A percentile compares a stretch with the other conserved stretches of the same genome.
Evolutionary conservation across 2,797 vertebrate species (phyloP).

Genomic region (Phalloptychus januarius): DNA sequence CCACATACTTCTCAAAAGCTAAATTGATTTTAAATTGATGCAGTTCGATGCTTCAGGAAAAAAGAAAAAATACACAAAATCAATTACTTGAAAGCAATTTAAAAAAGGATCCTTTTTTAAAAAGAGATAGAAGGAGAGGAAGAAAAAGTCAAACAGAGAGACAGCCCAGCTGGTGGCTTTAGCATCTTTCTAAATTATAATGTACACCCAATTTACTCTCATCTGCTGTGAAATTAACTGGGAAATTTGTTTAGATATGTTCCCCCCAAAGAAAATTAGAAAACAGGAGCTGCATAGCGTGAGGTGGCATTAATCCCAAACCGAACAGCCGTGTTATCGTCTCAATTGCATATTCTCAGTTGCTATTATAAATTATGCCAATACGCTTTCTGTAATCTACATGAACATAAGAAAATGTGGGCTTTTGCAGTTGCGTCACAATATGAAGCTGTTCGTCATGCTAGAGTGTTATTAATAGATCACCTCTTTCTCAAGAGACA

Average conservation of each 20-base stretch:
- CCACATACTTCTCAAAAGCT: slow-evolving; percentile 15
- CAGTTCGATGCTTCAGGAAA: slow-evolving; percentile 14
- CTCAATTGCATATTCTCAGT: slow-evolving; percentile 18
- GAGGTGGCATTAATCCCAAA: slow-evolving; percentile 41
- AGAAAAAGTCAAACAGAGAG: slow-evolving; percentile 19
- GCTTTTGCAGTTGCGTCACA: slow-evolving; percentile 2
- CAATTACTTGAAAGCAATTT: slow-evolving; percentile 36
- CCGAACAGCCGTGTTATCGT: slow-evolving; percentile 33
- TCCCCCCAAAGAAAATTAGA: slow-evolving; percentile 46
- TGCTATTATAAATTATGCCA: slow-evolving; percentile 9
- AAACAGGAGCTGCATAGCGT: slow-evolving; percentile 27
- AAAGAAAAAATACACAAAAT: slow-evolving; percentile 26
- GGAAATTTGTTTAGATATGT: slow-evolving; percentile 74
- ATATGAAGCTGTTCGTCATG: slow-evolving; percentile 2
- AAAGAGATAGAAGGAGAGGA: slow-evolving; percentile 1
- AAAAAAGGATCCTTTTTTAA: slow-evolving; percentile 18
- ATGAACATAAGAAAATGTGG: neutral
- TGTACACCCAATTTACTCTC: slow-evolving; percentile 79
- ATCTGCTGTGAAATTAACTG: slow-evolving; percentile 79
- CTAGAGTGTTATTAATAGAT: neutral
- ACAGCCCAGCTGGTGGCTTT: slow-evolving; percentile 61
- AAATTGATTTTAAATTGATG: slow-evolving; percentile 28
- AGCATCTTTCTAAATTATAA: slow-evolving; percentile 70
- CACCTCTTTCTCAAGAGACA: slow-evolving; percentile 12
- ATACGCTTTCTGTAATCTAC: slow-evolving; percentile 1